Evolutionary conservation across 1,140 invertebrate genomes (phyloP).

Genomic region (Telenomus remus): DNA sequence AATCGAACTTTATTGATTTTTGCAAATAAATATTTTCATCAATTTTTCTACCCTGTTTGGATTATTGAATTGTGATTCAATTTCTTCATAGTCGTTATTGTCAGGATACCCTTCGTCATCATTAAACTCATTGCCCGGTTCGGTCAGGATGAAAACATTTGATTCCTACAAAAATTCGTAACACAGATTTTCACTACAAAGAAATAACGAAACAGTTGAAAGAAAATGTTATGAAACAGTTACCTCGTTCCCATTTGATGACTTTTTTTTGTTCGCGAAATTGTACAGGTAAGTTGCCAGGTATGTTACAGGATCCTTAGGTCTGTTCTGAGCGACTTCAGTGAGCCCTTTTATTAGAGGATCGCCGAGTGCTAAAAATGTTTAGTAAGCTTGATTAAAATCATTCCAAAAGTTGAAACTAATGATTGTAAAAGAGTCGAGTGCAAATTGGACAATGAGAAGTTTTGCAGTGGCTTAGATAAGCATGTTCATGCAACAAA

Average conservation of each 20-base stretch:
- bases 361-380: constrained; percentile 85
- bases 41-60: constrained; percentile 80
- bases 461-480: too few relatives aligned
- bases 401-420: neutral
- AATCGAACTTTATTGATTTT: constrained; percentile 13
- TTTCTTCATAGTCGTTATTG: constrained; percentile 72
- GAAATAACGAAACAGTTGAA: neutral
- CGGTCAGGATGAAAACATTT: constrained; percentile 73
- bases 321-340: constrained; percentile 87
- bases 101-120: constrained; percentile 65
- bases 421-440: neutral
- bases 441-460: too few relatives aligned
- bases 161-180: constrained; percentile 67
- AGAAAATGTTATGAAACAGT: constrained; percentile 1
- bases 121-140: constrained; percentile 64
- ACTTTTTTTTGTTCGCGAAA: constrained; percentile 78
- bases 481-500: too few relatives aligned
- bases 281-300: constrained; percentile 88
- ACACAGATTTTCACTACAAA: neutral
- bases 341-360: constrained; percentile 90
- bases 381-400: neutral
- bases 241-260: constrained; percentile 45
- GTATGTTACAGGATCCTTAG: constrained; percentile 88
- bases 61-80: constrained; percentile 78
- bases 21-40: neutral